Conservation (phyloP, 23 tunicate species). For the Halocynthia roretzi region DNA sequence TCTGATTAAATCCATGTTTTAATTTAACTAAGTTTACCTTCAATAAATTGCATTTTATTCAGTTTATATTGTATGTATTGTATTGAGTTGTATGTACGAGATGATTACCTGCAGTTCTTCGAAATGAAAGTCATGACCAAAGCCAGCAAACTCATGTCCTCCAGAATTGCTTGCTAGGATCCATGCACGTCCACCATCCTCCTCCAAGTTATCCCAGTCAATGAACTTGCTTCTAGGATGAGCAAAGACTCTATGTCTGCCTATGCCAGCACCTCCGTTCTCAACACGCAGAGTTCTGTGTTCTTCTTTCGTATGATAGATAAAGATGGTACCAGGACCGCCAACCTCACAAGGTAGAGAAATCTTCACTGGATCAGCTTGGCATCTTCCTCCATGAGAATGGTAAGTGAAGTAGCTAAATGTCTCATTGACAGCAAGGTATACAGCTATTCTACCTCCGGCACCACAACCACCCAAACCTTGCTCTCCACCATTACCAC, state of each 20-base stretch:
- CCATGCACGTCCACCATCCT: slow-evolving; percentile 31
- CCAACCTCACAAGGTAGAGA: slow-evolving; percentile 28
- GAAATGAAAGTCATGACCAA: slow-evolving; percentile 27
- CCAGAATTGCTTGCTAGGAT: slow-evolving; percentile 22
- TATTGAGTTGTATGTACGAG: too few relatives aligned
- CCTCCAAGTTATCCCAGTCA: slow-evolving; percentile 25
- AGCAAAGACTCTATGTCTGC: slow-evolving; percentile 17
- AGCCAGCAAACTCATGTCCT: slow-evolving; percentile 23
- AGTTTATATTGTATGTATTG: too few relatives aligned
- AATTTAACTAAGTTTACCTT: background rate
- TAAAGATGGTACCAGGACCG: slow-evolving; percentile 31
- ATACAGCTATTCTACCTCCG: slow-evolving; percentile 24
- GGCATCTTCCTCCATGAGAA: slow-evolving; percentile 31
- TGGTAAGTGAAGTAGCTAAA: slow-evolving; percentile 29
- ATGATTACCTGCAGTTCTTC: slow-evolving; percentile 22
- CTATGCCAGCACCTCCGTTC: slow-evolving; percentile 31
- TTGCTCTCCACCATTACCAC: slow-evolving; percentile 12
- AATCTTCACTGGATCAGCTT: background rate
- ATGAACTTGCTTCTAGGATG: slow-evolving; percentile 21
- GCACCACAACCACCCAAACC: slow-evolving; percentile 32
- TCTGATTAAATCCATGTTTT: background rate
- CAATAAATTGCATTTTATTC: background rate
- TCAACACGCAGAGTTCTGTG: slow-evolving; percentile 23
- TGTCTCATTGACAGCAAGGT: slow-evolving; percentile 19
- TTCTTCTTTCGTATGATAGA: slow-evolving; percentile 15